phyloP scores from a whole-genome alignment of 2,888 invertebrate genomes.

The Copidosoma aretas region DNA sequence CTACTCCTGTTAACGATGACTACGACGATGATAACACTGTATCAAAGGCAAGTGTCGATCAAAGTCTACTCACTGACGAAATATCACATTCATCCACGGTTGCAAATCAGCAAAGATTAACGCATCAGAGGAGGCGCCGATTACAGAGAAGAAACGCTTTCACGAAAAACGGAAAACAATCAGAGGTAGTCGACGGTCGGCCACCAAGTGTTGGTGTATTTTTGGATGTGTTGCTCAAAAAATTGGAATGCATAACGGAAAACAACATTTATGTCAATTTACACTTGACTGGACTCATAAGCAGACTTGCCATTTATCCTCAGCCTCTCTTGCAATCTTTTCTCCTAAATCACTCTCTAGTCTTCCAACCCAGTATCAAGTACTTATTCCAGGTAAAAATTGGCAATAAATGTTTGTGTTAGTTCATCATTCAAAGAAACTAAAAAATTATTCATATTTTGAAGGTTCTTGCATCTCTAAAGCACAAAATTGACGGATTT shows the following conservation, averaged over 20 bases:
- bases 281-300: slow-evolving; percentile 85
- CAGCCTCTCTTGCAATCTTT: slow-evolving; percentile 88
- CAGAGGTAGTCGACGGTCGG: slow-evolving; percentile 52
- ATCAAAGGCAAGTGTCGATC: slow-evolving; percentile 5
- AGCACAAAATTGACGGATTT: slow-evolving; percentile 85
- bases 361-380: slow-evolving; percentile 89
- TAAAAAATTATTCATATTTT: too few relatives aligned
- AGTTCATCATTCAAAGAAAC: neutral
- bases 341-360: slow-evolving; percentile 82
- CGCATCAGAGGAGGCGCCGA: slow-evolving; percentile 32
- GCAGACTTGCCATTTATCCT: slow-evolving; percentile 85
- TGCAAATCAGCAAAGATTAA: slow-evolving; percentile 6
- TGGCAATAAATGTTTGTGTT: slow-evolving; percentile 22
- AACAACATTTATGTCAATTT: slow-evolving; percentile 87
- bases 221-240: slow-evolving; percentile 79
- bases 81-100: slow-evolving; percentile 19
- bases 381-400: slow-evolving; percentile 83
- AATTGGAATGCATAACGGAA: slow-evolving; percentile 82
- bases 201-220: slow-evolving; percentile 66
- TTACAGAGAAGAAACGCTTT: slow-evolving; percentile 23
- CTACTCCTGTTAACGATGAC: slow-evolving; percentile 59
- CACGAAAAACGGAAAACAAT: neutral
- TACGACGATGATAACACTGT: slow-evolving; percentile 51
- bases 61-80: slow-evolving; percentile 20
- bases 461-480: slow-evolving; percentile 78